A percentile compares a stretch with the other conserved stretches of the same genome.
Evolutionary conservation across 2,797 vertebrate genomes (phyloP).

Genomic region (Labeo calbasu): DNA sequence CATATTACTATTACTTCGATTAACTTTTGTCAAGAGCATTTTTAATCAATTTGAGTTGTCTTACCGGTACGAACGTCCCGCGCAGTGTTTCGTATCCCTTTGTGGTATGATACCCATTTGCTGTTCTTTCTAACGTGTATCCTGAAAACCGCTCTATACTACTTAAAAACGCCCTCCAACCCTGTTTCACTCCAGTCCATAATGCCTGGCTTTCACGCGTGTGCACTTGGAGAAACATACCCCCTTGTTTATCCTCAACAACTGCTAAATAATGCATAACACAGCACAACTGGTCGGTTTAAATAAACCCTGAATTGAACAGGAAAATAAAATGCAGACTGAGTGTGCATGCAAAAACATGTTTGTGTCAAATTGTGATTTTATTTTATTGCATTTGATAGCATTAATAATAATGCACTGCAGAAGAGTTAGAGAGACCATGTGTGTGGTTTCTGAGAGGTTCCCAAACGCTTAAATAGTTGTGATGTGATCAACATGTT

Average conservation of each 20-base stretch:
- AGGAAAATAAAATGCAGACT: background rate
- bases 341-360: background rate
- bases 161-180: slow-evolving; percentile 38
- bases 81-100: slow-evolving; percentile 26
- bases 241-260: slow-evolving; percentile 32
- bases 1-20: background rate
- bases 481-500: slow-evolving; percentile 17
- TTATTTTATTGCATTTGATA: background rate
- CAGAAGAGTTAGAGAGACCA: background rate
- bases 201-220: slow-evolving; percentile 16
- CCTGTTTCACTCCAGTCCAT: slow-evolving; percentile 16
- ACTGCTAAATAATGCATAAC: slow-evolving; percentile 56
- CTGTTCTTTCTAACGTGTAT: slow-evolving; percentile 1
- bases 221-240: slow-evolving; percentile 29
- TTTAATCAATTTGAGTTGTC: slow-evolving; percentile 29
- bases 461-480: background rate
- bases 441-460: background rate
- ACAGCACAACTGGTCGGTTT: slow-evolving; percentile 1
- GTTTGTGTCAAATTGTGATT: background rate
- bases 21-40: background rate
- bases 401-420: background rate
- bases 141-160: slow-evolving; percentile 1
- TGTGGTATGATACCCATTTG: background rate
- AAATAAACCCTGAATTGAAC: background rate
- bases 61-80: slow-evolving; percentile 51